Evolutionary conservation across 2,888 invertebrate genomes (phyloP), one percentile per base, ranked within the genome.

Genomic region (Ypsolopha sequella): DNA sequence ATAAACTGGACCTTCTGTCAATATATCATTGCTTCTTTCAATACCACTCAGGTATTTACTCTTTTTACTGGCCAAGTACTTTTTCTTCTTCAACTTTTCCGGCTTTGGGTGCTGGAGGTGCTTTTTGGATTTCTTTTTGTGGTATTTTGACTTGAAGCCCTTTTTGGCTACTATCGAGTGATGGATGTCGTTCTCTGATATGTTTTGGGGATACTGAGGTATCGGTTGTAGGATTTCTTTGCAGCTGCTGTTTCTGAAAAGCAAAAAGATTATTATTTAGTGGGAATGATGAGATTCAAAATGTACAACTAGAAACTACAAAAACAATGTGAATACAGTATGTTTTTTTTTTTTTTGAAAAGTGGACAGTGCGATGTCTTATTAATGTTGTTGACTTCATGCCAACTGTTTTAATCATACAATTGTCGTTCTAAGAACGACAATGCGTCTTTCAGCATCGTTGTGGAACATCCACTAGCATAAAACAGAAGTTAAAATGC

Each of bases 131-230:
- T 74, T 79, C 0, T 52, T 57, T 56, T 78, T 78, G 57, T 78
- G 74, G 52, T 65, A 64, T 60, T 82, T 82, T 11, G 66, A 60
- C 58, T 75, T 80, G 59, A 76, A 70, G 0, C 85, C 84, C 54
- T 87, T 85, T 53, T 86, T 86, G 0, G 81, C 63, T 0, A 84
- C 82, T 56, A 84, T 78, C 0, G 76, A 57, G 44, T 78, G 78
- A 55, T 80, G 80, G 1, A 67, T 56, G n/a, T 75, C 79, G 54
- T 66, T 72, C 13, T 65, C 70, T 2, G 79, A 65, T 41, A 71
- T 47, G 53, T 84, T 80, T 53, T 69, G 61, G 0, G 73, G 62
- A 58, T 79, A 78, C 6, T 61, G 48, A 0, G 76, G 73, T 9
- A 68, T 60, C 3, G 70, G 65, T 24, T 70, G 61, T 1, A 78